These are phyloP conservation scores for Saturnia japonica DNA, from an alignment of 2,888 invertebrate genomes.

Conservation along the genomic window DNA sequence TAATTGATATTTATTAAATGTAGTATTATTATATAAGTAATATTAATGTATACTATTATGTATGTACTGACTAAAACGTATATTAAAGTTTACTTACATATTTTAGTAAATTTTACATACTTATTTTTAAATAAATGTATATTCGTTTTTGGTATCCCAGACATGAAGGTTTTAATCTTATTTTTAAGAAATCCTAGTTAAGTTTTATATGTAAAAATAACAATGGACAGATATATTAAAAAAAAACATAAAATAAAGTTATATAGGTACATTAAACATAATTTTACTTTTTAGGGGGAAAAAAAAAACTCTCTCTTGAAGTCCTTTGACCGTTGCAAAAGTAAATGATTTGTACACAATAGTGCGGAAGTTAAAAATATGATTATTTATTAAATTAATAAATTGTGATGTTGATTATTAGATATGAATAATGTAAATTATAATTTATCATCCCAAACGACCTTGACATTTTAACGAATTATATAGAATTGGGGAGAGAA, in stretches of 20 bases:
- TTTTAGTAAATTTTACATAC: not conserved
- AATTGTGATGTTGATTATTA: too few relatives aligned
- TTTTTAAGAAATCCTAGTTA: not conserved
- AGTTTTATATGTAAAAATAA: not conserved
- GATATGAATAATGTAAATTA: too few relatives aligned
- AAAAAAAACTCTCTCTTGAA: not conserved
- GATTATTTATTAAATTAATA: not conserved
- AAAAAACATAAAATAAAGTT: too few relatives aligned
- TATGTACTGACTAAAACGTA: too few relatives aligned
- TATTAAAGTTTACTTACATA: not conserved
- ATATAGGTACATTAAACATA: too few relatives aligned
- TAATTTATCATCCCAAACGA: too few relatives aligned
- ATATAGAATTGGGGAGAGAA: not conserved
- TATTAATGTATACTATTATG: too few relatives aligned
- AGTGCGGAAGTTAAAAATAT: not conserved
- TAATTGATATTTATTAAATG: not conserved
- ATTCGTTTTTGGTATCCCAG: not conserved
- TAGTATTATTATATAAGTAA: too few relatives aligned
- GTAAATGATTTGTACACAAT: not conserved
- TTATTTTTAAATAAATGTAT: not conserved
- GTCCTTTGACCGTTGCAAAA: not conserved
- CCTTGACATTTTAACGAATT: too few relatives aligned
- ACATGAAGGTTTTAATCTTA: not conserved
- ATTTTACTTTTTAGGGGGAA: not conserved
- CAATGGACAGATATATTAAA: not conserved